Evolutionary conservation across 2,888 invertebrate species (phyloP).

Genomic region (Acanthococcus lagerstroemiae): DNA sequence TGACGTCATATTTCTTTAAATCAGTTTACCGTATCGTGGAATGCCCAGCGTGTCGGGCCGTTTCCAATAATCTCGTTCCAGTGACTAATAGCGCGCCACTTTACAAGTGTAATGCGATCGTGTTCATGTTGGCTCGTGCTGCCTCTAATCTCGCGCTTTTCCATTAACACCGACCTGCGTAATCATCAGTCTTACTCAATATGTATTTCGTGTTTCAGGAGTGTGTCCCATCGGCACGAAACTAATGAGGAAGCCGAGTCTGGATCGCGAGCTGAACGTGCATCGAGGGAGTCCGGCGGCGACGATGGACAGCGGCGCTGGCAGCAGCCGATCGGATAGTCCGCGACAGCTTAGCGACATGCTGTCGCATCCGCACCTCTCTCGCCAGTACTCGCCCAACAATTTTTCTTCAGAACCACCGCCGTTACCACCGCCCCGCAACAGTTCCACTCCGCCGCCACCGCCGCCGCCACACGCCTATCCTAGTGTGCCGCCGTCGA

Average conservation of each 20-base stretch:
- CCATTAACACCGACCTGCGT: too few relatives aligned
- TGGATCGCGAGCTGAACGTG: constrained; percentile 68
- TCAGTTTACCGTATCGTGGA: too few relatives aligned
- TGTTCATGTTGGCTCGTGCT: too few relatives aligned
- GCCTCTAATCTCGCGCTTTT: too few relatives aligned
- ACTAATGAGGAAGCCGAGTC: constrained; percentile 74
- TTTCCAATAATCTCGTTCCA: too few relatives aligned
- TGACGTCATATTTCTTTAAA: too few relatives aligned
- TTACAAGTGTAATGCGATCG: too few relatives aligned
- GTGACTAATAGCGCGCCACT: too few relatives aligned
- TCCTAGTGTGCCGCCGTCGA: constrained; percentile 53
- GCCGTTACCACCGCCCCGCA: constrained; percentile 64
- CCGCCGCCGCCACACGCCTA: constrained; percentile 51
- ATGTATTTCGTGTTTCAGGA: constrained; percentile 26
- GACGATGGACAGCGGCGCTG: constrained; percentile 68
- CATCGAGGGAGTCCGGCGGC: constrained; percentile 71
- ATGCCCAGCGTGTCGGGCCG: too few relatives aligned
- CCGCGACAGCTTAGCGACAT: constrained; percentile 51
- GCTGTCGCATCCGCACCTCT: constrained; percentile 54
- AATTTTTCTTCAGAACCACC: constrained; percentile 49
- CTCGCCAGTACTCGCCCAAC: constrained; percentile 62
- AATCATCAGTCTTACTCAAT: too few relatives aligned
- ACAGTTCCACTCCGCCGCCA: constrained; percentile 53
- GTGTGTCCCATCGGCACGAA: constrained; percentile 43
- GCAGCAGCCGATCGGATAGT: constrained; percentile 80